phyloP scores from a whole-genome alignment of 2,113 vertebrate genomes.

The Spea multiplicata region DNA sequence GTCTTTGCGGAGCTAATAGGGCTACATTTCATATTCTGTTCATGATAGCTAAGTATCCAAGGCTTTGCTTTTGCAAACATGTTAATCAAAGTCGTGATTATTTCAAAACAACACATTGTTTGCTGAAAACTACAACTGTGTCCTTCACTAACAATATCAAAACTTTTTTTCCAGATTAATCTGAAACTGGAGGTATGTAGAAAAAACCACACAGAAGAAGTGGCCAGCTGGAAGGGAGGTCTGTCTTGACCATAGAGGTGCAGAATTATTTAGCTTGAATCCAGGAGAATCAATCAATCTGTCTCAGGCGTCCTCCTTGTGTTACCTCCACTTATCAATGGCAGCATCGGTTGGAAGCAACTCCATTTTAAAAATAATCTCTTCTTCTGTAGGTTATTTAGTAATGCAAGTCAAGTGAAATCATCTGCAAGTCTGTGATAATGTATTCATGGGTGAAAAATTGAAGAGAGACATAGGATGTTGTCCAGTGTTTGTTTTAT shows the following conservation, averaged over 20 bases:
- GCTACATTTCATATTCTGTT: background rate
- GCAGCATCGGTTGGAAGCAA: background rate
- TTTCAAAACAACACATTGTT: background rate
- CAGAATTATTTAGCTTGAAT: conserved; percentile 19
- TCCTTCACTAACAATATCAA: background rate
- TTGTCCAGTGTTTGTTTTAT: background rate
- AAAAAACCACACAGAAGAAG: background rate
- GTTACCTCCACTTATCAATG: conserved; percentile 16
- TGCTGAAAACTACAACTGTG: too few species aligned
- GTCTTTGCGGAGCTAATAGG: background rate
- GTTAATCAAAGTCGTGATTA: background rate
- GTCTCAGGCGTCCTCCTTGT: conserved; percentile 14
- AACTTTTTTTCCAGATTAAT: conserved; percentile 1
- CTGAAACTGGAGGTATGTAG: background rate
- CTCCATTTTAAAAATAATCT: background rate
- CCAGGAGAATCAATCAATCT: conserved; percentile 25
- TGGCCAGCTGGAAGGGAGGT: conserved; percentile 23
- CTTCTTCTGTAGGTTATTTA: conserved; percentile 8
- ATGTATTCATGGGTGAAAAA: background rate
- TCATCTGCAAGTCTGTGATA: background rate
- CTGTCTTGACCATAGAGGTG: conserved; percentile 21
- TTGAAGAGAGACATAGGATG: background rate
- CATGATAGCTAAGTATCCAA: background rate
- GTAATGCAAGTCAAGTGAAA: conserved; percentile 6
- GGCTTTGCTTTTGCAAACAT: background rate